Conservation (phyloP, 2,113 vertebrate species). For the Oryzias woworae region DNA sequence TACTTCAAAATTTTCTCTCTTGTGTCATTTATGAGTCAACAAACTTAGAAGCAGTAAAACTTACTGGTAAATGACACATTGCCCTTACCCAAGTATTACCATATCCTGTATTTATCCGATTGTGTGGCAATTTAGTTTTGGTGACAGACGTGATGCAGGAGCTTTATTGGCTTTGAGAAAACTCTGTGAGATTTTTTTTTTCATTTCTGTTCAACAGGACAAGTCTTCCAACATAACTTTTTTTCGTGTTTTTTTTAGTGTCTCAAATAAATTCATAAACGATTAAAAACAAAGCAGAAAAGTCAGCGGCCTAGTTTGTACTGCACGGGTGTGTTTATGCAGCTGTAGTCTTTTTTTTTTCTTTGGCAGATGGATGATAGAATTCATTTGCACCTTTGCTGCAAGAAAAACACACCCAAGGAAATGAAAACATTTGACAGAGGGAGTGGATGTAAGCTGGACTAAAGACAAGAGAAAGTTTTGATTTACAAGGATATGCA, state of each 20-base stretch:
- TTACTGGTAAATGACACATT: too few relatives aligned
- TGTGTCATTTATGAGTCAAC: too few relatives aligned
- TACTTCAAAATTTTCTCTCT: too few relatives aligned
- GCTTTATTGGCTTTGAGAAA: too few relatives aligned
- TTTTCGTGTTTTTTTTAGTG: constrained; percentile 22
- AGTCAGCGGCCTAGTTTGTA: constrained; percentile 7
- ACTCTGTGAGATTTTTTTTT: too few relatives aligned
- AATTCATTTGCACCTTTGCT: constrained; percentile 54
- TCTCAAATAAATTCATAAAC: constrained; percentile 38
- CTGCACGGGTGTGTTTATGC: constrained; percentile 20
- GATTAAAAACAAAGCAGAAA: constrained; percentile 37
- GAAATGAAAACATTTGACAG: constrained; percentile 53
- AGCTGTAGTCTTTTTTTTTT: constrained; percentile 43
- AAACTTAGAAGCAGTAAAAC: too few relatives aligned
- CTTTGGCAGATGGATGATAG: constrained; percentile 48
- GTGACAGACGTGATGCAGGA: too few relatives aligned
- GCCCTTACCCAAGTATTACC: too few relatives aligned
- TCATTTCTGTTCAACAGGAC: not conserved
- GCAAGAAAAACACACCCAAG: constrained; percentile 47
- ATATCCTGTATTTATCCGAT: too few relatives aligned
- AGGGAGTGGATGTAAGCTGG: constrained; percentile 46
- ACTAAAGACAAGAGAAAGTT: constrained; percentile 41
- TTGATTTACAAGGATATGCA: constrained; percentile 58
- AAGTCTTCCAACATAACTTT: constrained; percentile 1
- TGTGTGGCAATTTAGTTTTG: too few relatives aligned